Conservation (phyloP, 2,113 vertebrate genomes). For the Hepsetus odoe region DNA sequence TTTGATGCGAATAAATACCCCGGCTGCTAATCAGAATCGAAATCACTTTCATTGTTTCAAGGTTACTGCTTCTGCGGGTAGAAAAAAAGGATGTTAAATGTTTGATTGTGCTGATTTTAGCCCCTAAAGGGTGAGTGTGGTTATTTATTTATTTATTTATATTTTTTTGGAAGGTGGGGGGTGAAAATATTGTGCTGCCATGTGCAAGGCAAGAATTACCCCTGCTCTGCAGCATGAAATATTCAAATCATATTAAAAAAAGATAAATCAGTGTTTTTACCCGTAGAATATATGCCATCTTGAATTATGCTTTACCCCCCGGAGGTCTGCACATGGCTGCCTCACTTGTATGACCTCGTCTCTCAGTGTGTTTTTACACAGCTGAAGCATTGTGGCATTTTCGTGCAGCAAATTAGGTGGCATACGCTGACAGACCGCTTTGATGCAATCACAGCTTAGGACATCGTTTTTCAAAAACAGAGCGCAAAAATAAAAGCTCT, state of each 20-base stretch:
- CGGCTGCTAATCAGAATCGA: background rate
- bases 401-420: background rate
- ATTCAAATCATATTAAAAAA: conserved; percentile 22
- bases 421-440: background rate
- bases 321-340: conserved; percentile 45
- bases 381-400: background rate
- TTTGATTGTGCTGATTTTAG: background rate
- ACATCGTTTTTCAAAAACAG: background rate
- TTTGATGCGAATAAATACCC: conserved; percentile 1
- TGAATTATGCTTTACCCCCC: background rate
- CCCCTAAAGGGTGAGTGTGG: too few relatives aligned
- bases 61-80: background rate
- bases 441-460: background rate
- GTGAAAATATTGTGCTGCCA: too few relatives aligned
- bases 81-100: background rate
- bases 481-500: background rate
- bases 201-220: background rate
- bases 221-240: background rate
- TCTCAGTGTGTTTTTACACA: background rate
- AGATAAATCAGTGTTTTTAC: background rate
- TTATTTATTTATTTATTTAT: too few relatives aligned
- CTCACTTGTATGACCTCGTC: conserved; percentile 26
- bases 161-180: too few relatives aligned
- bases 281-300: background rate
- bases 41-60: background rate